These are phyloP conservation scores for Corapipo altera DNA, from an alignment of 2,113 vertebrate species.

Conservation along the genomic window DNA sequence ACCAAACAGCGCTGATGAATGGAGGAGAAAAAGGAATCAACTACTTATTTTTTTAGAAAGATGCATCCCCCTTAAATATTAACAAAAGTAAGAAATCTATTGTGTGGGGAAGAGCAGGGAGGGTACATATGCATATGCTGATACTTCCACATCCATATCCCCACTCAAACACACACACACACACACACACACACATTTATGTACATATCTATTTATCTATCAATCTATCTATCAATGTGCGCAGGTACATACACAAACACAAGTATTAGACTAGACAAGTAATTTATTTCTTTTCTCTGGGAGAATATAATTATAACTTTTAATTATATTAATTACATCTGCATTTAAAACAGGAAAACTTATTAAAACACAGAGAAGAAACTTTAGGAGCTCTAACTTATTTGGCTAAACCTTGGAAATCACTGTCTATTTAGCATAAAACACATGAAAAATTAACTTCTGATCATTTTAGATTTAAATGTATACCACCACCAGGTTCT, in stretches of 20 bases:
- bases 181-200: neutral
- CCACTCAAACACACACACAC: neutral
- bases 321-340: constrained; percentile 1
- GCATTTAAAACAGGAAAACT: constrained; percentile 27
- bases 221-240: too few species aligned
- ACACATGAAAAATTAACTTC: neutral
- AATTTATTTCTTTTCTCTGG: neutral
- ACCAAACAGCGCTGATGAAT: neutral
- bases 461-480: neutral
- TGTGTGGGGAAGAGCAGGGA: neutral
- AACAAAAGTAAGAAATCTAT: neutral
- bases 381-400: neutral
- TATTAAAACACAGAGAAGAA: neutral
- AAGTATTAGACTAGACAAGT: neutral
- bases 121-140: too few species aligned
- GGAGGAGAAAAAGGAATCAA: constrained; percentile 1
- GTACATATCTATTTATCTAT: too few species aligned
- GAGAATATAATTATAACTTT: constrained; percentile 5
- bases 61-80: neutral
- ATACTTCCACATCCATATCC: neutral
- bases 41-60: constrained; percentile 24
- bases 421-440: neutral
- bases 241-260: neutral
- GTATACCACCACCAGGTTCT: neutral
- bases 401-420: constrained; percentile 43